These are phyloP conservation scores for Ochropleura leucogaster DNA, from an alignment of 2,888 invertebrate species.

Conservation along the genomic window DNA sequence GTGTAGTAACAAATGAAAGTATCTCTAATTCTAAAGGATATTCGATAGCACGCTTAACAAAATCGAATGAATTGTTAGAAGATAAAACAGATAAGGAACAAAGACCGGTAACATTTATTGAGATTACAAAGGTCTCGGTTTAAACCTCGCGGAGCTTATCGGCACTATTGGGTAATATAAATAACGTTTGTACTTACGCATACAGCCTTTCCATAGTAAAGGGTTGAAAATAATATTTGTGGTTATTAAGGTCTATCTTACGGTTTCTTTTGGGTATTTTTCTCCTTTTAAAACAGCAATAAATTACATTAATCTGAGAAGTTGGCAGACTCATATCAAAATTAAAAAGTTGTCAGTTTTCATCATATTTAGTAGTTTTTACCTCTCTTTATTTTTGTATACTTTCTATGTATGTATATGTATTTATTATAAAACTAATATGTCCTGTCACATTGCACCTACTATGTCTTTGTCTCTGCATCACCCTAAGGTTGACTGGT, in stretches of 20 bases:
- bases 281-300: not conserved
- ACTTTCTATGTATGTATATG: too few species aligned
- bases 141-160: constrained; percentile 66
- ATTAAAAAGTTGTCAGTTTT: too few species aligned
- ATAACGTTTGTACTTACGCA: constrained; percentile 60
- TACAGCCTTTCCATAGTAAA: constrained; percentile 54
- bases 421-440: too few species aligned
- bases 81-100: constrained; percentile 61
- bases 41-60: constrained; percentile 20
- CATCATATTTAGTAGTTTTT: too few species aligned
- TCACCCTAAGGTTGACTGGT: too few species aligned
- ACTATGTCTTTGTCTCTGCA: too few species aligned
- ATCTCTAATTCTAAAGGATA: constrained; percentile 4
- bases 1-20: not conserved
- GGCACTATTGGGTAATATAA: constrained; percentile 61
- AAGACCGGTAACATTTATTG: constrained; percentile 68
- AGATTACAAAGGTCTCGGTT: constrained; percentile 67
- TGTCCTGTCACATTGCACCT: too few species aligned
- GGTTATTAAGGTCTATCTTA: not conserved
- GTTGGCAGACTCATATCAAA: too few species aligned
- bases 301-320: not conserved
- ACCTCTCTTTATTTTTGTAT: too few species aligned
- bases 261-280: not conserved
- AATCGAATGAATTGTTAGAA: constrained; percentile 53
- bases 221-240: constrained; percentile 24